A percentile compares a stretch with the other conserved stretches of the same genome.
These are phyloP conservation scores for Agriopis aurantiaria DNA, from an alignment of 2,888 invertebrate species.

Conservation along the genomic window DNA sequence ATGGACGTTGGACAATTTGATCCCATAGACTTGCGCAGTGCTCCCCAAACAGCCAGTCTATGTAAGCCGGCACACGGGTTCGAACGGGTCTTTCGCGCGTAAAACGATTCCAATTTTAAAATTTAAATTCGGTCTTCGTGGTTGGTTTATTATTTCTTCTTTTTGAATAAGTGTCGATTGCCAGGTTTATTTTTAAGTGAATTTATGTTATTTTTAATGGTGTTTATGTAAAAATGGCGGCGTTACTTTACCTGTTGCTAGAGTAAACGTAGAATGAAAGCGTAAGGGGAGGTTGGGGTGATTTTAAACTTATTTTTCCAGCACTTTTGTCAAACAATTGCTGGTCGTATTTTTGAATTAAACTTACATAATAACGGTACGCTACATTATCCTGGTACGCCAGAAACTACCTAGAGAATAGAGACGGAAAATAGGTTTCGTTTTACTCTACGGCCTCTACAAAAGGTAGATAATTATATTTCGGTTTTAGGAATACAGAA, in stretches of 20 bases:
- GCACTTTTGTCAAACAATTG: too few species aligned
- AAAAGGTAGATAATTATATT: not conserved
- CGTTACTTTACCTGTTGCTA: conserved; percentile 30
- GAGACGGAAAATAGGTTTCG: not conserved
- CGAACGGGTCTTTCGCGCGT: conserved; percentile 56
- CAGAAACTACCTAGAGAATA: not conserved
- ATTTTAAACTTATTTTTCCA: not conserved
- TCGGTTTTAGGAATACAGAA: not conserved
- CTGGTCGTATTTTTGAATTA: not conserved
- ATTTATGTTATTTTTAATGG: not conserved
- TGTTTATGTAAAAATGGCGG: conserved; percentile 33
- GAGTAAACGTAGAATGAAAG: conserved; percentile 28
- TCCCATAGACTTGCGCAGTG: conserved; percentile 70
- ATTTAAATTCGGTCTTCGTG: not conserved
- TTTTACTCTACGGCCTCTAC: not conserved
- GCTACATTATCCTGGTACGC: too few species aligned
- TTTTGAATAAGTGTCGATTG: conserved; percentile 22
- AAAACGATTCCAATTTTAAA: conserved; percentile 16
- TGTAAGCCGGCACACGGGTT: conserved; percentile 55
- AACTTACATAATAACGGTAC: not conserved
- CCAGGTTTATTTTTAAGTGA: conserved; percentile 33
- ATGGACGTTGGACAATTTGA: conserved; percentile 63
- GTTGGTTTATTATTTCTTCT: conserved; percentile 12
- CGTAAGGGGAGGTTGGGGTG: conserved; percentile 19
- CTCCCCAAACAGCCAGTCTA: conserved; percentile 59